phyloP scores from a whole-genome alignment of 2,888 invertebrate species.

The Ophion obscuratus region DNA sequence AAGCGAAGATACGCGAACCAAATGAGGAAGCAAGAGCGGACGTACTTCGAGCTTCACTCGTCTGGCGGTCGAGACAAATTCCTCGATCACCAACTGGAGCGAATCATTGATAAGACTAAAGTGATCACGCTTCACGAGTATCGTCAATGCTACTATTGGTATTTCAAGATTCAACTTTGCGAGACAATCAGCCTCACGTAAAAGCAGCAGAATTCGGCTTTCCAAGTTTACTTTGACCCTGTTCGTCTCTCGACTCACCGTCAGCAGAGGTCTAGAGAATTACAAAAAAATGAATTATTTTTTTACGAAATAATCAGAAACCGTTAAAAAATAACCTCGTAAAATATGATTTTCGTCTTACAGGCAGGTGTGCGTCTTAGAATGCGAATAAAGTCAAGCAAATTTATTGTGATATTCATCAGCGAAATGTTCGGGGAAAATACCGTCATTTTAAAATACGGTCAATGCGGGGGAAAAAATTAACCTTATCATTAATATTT shows the following conservation, averaged over 20 bases:
- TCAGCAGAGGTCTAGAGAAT: constrained; percentile 85
- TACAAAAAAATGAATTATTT: not conserved
- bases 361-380: not conserved
- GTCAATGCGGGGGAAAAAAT: not conserved
- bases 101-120: constrained; percentile 91
- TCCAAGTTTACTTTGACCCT: constrained; percentile 92
- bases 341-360: not conserved
- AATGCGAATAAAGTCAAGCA: not conserved
- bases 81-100: constrained; percentile 91
- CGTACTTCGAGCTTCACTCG: constrained; percentile 94
- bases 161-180: constrained; percentile 92
- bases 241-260: constrained; percentile 87
- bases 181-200: constrained; percentile 94
- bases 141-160: constrained; percentile 92
- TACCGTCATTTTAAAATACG: not conserved
- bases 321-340: not conserved
- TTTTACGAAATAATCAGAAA: not conserved
- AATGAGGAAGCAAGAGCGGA: constrained; percentile 95
- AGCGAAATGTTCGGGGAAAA: not conserved
- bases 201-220: constrained; percentile 89
- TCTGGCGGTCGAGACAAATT: constrained; percentile 89
- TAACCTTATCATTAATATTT: not conserved
- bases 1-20: constrained; percentile 92
- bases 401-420: not conserved
- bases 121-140: constrained; percentile 91